phyloP scores from a whole-genome alignment of 1,140 invertebrate genomes.

The Eumeta japonica region DNA sequence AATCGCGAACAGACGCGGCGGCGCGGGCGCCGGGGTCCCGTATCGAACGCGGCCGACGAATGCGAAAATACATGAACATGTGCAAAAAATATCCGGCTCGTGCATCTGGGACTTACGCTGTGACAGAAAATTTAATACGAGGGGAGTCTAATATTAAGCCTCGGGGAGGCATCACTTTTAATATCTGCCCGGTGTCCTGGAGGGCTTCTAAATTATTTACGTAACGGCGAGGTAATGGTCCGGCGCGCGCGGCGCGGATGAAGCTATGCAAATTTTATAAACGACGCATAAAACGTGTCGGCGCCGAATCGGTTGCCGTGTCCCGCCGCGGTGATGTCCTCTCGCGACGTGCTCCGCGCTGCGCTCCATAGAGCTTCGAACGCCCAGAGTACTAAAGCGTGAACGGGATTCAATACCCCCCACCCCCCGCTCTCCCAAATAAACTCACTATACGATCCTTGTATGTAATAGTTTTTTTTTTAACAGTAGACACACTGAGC shows the following conservation, averaged over 20 bases:
- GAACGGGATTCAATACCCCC: no score
- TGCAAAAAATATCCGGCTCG: constrained; percentile 55
- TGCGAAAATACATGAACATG: constrained; percentile 51
- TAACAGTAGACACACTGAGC: no score
- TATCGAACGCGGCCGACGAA: constrained; percentile 48
- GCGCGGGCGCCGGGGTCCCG: constrained; percentile 40
- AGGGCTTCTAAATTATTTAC: constrained; percentile 56
- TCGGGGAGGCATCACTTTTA: constrained; percentile 56
- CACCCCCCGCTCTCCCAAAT: no score
- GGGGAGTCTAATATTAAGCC: constrained; percentile 57
- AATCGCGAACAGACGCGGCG: constrained; percentile 28
- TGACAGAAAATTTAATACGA: constrained; percentile 57
- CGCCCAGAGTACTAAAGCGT: no score
- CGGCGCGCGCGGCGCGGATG: constrained; percentile 51
- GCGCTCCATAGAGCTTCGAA: no score
- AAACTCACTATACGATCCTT: no score
- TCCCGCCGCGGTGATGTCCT: no score
- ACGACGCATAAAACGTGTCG: constrained; percentile 36
- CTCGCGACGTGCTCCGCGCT: no score
- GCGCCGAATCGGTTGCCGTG: no score
- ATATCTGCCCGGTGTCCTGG: constrained; percentile 51
- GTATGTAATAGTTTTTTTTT: no score
- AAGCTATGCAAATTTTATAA: constrained; percentile 57
- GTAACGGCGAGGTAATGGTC: constrained; percentile 56
- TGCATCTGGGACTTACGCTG: constrained; percentile 57